Evolutionary conservation across 2,113 vertebrate genomes (phyloP).

Genomic region (Lichenostomus cassidix): DNA sequence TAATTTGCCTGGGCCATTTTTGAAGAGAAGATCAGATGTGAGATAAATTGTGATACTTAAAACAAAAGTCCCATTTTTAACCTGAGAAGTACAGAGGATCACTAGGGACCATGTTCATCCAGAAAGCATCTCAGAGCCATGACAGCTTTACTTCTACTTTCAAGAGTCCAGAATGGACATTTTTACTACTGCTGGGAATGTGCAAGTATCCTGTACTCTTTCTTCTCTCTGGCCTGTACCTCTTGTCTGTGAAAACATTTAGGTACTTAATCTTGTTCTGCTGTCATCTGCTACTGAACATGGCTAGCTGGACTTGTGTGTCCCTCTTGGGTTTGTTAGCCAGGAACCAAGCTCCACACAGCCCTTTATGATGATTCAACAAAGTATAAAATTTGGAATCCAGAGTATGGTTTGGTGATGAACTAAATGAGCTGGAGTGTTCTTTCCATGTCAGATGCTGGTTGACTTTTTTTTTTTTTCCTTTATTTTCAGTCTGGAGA

Average conservation of each 20-base stretch:
- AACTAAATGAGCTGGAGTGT: neutral
- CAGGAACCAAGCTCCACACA: neutral
- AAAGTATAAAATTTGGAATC: neutral
- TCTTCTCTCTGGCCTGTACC: neutral
- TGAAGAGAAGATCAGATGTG: neutral
- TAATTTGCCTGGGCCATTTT: neutral
- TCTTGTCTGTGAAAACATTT: neutral
- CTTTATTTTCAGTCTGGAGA: neutral
- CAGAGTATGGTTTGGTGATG: neutral
- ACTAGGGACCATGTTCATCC: neutral
- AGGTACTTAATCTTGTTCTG: neutral
- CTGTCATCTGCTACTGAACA: neutral
- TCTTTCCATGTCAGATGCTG: neutral
- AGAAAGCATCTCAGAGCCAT: neutral
- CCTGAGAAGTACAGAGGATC: neutral
- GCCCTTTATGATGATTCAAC: neutral
- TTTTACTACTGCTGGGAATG: neutral
- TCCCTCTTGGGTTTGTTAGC: neutral
- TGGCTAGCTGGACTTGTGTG: neutral
- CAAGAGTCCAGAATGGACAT: neutral
- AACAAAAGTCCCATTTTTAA: neutral
- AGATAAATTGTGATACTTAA: neutral
- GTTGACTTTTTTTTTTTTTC: neutral
- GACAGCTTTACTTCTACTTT: neutral
- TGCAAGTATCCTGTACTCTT: neutral